phyloP scores from a whole-genome alignment of 2,113 vertebrate species.

The Sebastes fasciatus region DNA sequence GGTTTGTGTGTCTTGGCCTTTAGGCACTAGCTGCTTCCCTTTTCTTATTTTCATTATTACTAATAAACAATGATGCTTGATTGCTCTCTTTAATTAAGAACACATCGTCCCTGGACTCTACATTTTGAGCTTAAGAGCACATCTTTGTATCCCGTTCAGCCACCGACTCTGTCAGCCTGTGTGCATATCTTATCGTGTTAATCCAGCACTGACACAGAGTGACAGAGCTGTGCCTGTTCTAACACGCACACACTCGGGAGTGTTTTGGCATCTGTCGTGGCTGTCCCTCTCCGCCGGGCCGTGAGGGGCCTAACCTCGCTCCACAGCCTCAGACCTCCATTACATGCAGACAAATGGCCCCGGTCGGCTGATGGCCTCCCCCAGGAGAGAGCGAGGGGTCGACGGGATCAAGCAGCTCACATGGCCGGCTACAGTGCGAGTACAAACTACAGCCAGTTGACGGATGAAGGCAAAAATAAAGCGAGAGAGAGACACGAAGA shows the following conservation, averaged over 20 bases:
- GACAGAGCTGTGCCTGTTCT: slow-evolving; percentile 40
- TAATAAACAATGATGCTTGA: slow-evolving; percentile 50
- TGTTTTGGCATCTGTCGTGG: slow-evolving; percentile 68
- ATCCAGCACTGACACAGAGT: slow-evolving; percentile 49
- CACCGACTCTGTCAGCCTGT: neutral
- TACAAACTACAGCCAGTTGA: slow-evolving; percentile 51
- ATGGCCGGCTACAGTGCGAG: slow-evolving; percentile 43
- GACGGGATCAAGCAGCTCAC: slow-evolving; percentile 64
- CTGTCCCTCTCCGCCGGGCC: slow-evolving; percentile 60
- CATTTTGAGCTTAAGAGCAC: neutral
- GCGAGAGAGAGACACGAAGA: neutral
- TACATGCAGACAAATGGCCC: slow-evolving; percentile 78
- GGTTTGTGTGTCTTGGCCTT: no score
- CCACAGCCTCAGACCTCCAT: slow-evolving; percentile 73
- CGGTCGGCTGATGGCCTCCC: slow-evolving; percentile 56
- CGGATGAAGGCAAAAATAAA: slow-evolving; percentile 44
- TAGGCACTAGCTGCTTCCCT: slow-evolving; percentile 29
- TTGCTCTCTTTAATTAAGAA: slow-evolving; percentile 46
- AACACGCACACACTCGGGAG: slow-evolving; percentile 10
- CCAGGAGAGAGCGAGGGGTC: slow-evolving; percentile 53
- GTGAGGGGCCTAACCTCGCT: slow-evolving; percentile 61
- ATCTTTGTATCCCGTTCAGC: slow-evolving; percentile 20
- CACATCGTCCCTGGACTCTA: neutral
- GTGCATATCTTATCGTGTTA: slow-evolving; percentile 45
- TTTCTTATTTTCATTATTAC: slow-evolving; percentile 49